Evolutionary conservation across 1,140 invertebrate genomes (phyloP), one percentile per base, ranked within the genome.

Genomic region (Cardiocondyla obscurior): DNA sequence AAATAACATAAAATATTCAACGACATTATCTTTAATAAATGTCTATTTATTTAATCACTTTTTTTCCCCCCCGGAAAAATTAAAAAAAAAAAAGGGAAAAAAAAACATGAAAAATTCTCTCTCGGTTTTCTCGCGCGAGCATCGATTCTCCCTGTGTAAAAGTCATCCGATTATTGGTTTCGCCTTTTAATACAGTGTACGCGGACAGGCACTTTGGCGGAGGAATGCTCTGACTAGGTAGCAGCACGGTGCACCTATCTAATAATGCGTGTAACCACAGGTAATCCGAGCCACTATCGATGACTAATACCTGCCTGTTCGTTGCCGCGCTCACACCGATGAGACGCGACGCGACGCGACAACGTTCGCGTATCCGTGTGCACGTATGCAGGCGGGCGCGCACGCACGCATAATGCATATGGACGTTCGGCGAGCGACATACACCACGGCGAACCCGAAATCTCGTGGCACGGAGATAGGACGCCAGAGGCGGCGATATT

Each of bases 191-290:
- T 42, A 12, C 30, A 39, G 46, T 36, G 33, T 39, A 67, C 44
- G 25, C 22, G 30, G 22, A 25, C 33, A 39, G 62, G 44, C 74
- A 67, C 74, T 79, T 53, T 6, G 62, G 62, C 33, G 46, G 74
- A 79, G 74, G 74, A 55, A 79, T 79, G 62, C 62, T 36, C 46
- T 7, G 46, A 64, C 74, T 67, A 69, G 74, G 22, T 25, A 77
- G 55, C 39, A 30, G 55, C 25, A 36, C 33, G 74, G 49, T 51
- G 62, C 74, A 46, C 49, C 74, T 88, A 89, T 88, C 88, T 91
- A 92, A 93, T 92, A 91, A 93, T 88, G 92, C 92, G 91, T 90
- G 86, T 90, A 92, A 93, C 92, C 92, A 89, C 92, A 90, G 88
- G 90, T 92, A 92, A 92, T 92, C 90, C 88, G 88, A 92, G 87